Conservation (phyloP, 2,888 invertebrate genomes). For the Slavum lentiscoides region DNA sequence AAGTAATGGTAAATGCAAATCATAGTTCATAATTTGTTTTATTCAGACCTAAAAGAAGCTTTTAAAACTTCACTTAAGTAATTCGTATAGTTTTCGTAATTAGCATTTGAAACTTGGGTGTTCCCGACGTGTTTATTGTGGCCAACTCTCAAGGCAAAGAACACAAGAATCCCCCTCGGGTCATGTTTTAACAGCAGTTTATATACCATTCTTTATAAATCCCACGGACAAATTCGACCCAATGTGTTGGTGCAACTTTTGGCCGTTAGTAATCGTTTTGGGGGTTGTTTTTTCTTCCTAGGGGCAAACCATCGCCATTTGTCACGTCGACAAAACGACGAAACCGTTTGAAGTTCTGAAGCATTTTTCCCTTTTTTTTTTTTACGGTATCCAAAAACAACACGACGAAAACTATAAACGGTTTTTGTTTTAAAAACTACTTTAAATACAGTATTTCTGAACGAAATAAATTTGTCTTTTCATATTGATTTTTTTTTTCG, state of each 20-base stretch:
- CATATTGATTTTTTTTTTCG: neutral
- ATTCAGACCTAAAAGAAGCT: neutral
- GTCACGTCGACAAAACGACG: conserved; percentile 52
- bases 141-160: conserved; percentile 30
- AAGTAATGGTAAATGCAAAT: neutral
- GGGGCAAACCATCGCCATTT: conserved; percentile 49
- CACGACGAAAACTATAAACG: conserved; percentile 38
- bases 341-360: conserved; percentile 44
- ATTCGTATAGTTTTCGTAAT: conserved; percentile 45
- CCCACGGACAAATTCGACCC: conserved; percentile 47
- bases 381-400: conserved; percentile 10
- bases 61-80: conserved; percentile 41
- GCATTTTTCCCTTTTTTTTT: conserved; percentile 14
- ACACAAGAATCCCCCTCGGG: conserved; percentile 34
- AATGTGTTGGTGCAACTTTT: conserved; percentile 43
- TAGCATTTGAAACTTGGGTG: conserved; percentile 43
- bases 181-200: conserved; percentile 51
- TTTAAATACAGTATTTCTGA: conserved; percentile 1
- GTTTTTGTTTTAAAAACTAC: conserved; percentile 29
- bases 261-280: conserved; percentile 51
- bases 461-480: neutral
- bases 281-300: conserved; percentile 36
- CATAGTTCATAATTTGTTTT: neutral
- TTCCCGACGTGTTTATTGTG: conserved; percentile 47
- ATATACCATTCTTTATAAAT: conserved; percentile 51